Evolutionary conservation across 1,140 invertebrate genomes (phyloP).

Genomic region (Drosophila albomicans): DNA sequence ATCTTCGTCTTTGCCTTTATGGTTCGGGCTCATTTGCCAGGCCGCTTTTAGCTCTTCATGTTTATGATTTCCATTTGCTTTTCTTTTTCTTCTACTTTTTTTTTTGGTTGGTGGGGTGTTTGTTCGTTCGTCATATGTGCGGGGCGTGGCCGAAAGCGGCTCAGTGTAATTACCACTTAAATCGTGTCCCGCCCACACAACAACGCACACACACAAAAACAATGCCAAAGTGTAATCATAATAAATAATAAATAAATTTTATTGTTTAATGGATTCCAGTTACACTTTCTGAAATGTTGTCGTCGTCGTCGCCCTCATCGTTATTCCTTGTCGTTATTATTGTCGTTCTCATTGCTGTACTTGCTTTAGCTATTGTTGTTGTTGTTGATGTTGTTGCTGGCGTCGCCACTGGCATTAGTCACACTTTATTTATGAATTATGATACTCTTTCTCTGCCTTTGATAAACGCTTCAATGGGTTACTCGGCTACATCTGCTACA

Average conservation of each 20-base stretch:
- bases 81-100: slow-evolving; percentile 13
- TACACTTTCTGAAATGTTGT: slow-evolving; percentile 66
- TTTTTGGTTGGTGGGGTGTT: background rate
- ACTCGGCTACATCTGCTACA: slow-evolving; percentile 1
- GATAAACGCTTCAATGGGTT: slow-evolving; percentile 42
- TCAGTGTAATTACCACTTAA: slow-evolving; percentile 80
- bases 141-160: slow-evolving; percentile 59
- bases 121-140: slow-evolving; percentile 45
- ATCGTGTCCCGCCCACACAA: slow-evolving; percentile 26
- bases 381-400: slow-evolving; percentile 31
- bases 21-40: slow-evolving; percentile 71
- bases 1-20: slow-evolving; percentile 18
- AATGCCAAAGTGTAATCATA: slow-evolving; percentile 78
- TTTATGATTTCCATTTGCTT: slow-evolving; percentile 78
- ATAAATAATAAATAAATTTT: slow-evolving; percentile 84
- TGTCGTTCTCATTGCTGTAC: slow-evolving; percentile 17
- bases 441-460: slow-evolving; percentile 50
- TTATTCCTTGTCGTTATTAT: slow-evolving; percentile 24
- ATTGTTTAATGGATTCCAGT: slow-evolving; percentile 83
- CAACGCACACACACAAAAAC: slow-evolving; percentile 46
- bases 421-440: slow-evolving; percentile 83
- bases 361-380: slow-evolving; percentile 24
- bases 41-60: slow-evolving; percentile 74
- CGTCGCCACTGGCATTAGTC: slow-evolving; percentile 71
- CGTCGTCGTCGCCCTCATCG: slow-evolving; percentile 7